phyloP scores from a whole-genome alignment of 2,113 vertebrate genomes.

The Argyrosomus japonicus region DNA sequence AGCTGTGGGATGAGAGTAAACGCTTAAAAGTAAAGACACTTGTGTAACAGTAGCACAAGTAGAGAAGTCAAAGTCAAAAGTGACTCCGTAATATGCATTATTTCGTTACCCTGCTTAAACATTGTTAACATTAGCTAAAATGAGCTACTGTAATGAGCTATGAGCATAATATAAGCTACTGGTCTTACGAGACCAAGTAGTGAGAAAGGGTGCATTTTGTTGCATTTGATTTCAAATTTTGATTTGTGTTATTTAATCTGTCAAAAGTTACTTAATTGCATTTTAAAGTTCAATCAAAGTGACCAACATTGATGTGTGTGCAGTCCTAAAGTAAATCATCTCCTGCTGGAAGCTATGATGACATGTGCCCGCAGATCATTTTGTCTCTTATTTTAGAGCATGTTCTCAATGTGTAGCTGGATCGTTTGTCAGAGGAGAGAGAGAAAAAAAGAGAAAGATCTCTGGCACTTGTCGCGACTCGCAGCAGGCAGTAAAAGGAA shows the following conservation, averaged over 20 bases:
- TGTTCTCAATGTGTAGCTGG: conserved; percentile 26
- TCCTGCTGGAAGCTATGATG: conserved; percentile 20
- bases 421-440: conserved; percentile 21
- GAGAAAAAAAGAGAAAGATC: conserved; percentile 21
- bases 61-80: neutral
- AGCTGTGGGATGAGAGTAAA: neutral
- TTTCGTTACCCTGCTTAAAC: neutral
- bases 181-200: neutral
- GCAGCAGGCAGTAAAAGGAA: conserved; percentile 67
- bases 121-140: neutral
- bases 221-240: neutral
- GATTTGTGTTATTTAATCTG: neutral
- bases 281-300: neutral
- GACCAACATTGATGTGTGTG: too few species aligned
- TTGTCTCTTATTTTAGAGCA: conserved; percentile 24
- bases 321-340: neutral
- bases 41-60: neutral
- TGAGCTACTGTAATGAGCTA: too few species aligned
- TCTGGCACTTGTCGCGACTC: conserved; percentile 70
- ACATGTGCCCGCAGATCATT: neutral
- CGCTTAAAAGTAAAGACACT: neutral
- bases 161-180: neutral
- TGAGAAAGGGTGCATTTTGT: neutral
- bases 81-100: neutral
- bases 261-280: neutral